A percentile compares a stretch with the other conserved stretches of the same genome.
Evolutionary conservation across 2,797 vertebrate species (phyloP).

Genomic region (Hydrophis major): DNA sequence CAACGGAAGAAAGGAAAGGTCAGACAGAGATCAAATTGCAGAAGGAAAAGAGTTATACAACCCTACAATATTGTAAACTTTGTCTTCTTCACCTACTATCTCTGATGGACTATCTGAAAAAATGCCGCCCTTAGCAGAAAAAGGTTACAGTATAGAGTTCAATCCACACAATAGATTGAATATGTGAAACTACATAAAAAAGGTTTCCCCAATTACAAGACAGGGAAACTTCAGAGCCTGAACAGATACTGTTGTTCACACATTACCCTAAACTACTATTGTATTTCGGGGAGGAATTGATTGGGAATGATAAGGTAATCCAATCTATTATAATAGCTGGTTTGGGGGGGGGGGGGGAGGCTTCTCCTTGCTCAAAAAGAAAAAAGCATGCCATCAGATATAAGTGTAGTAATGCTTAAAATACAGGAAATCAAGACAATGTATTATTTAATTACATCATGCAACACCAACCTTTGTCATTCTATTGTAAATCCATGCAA

Average conservation of each 20-base stretch:
- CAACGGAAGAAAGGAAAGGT: background rate
- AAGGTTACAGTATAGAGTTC: background rate
- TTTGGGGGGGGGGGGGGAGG: constrained; percentile 42
- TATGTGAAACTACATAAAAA: background rate
- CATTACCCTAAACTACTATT: background rate
- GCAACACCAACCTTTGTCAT: background rate
- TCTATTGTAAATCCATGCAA: background rate
- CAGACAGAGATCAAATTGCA: background rate
- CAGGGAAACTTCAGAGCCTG: background rate
- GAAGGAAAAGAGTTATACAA: background rate
- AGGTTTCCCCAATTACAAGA: background rate
- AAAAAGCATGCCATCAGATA: constrained; percentile 29
- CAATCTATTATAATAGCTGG: background rate
- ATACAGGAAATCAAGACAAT: constrained; percentile 48
- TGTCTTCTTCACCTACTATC: background rate
- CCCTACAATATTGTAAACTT: background rate
- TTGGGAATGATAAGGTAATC: background rate
- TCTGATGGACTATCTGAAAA: background rate
- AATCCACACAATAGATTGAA: background rate
- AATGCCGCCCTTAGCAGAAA: background rate
- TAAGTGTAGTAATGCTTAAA: constrained; percentile 55
- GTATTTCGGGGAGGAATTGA: background rate
- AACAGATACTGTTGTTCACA: background rate
- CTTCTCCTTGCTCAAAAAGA: constrained; percentile 48
- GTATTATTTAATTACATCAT: background rate